Evolutionary conservation across 2,888 invertebrate species (phyloP), one percentile per base, ranked within the genome.

Genomic region (Seira ritae): DNA sequence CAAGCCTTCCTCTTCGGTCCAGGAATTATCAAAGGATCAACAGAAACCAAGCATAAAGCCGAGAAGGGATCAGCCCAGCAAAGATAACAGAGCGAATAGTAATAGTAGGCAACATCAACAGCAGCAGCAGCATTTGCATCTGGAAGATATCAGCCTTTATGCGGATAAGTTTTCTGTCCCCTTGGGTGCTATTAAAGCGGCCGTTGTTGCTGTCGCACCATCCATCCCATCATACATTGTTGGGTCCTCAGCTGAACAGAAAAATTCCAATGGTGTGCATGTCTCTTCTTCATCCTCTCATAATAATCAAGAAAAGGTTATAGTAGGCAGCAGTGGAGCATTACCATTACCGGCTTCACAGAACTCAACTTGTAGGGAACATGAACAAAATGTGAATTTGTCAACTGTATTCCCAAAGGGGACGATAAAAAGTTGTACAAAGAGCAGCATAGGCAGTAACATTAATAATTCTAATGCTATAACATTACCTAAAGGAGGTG

Each of bases 91-190:
- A 55, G 37, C 71, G 72, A n/a, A n/a, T n/a, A n/a, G n/a, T n/a
- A n/a, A n/a, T n/a, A n/a, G n/a, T 17, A n/a, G 75, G 20, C 1
- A 69, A 50, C 46, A 60, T 31, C 1, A 37, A 31, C 50, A 80
- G 46, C 22, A 37, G 23, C 78, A 65, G n/a, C 42, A 72, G n/a
- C 80, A 82, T 83, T 80, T 86, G 82, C 85, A 86, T 82, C 80
- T 80, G 78, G 86, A 85, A 85, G 84, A 85, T 84, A 80, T 76
- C 82, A 69, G 70, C 66, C 83, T 85, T 80, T 81, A 81, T 71
- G 74, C 75, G 65, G 86, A 87, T 75, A 78, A 84, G 73, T 87
- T 82, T 82, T 85, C 84, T 75, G 82, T 84, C 76, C 84, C 85
- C 72, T 84, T 83, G 84, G 85, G 87, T 83, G 84, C 85, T 65